These are phyloP conservation scores for Rhinatrema bivittatum DNA, from an alignment of 2,797 vertebrate genomes.

Conservation along the genomic window DNA sequence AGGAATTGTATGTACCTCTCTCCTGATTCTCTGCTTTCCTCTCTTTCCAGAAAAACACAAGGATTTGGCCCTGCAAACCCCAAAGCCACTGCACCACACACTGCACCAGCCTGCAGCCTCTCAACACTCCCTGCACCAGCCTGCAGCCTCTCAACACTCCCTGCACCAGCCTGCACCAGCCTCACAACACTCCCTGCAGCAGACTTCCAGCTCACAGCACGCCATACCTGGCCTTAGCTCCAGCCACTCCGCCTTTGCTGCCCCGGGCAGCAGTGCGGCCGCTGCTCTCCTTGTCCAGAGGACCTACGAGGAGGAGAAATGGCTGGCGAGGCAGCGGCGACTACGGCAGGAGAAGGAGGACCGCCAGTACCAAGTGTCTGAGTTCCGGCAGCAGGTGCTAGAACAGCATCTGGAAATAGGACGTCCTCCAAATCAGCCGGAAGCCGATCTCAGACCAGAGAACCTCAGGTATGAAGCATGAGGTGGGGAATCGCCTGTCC, in stretches of 20 bases:
- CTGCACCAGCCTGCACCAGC: constrained; percentile 75
- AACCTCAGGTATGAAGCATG: constrained; percentile 64
- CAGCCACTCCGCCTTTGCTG: constrained; percentile 73
- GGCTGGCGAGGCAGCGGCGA: constrained; percentile 87
- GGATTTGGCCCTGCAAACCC: constrained; percentile 55
- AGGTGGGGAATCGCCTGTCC: too few species aligned
- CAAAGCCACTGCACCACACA: constrained; percentile 57
- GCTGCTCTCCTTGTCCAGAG: constrained; percentile 79
- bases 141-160: constrained; percentile 70
- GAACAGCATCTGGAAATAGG: constrained; percentile 91
- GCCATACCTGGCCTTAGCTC: constrained; percentile 76
- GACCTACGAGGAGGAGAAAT: constrained; percentile 92
- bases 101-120: constrained; percentile 62
- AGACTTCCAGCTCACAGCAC: constrained; percentile 68
- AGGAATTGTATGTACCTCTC: too few species aligned
- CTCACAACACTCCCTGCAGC: constrained; percentile 70
- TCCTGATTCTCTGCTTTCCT: rapidly evolving
- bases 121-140: constrained; percentile 74
- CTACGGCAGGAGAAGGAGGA: constrained; percentile 95
- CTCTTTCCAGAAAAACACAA: constrained; percentile 80
- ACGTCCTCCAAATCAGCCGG: constrained; percentile 48
- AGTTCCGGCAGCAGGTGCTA: constrained; percentile 93
- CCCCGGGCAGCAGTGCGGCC: constrained; percentile 59
- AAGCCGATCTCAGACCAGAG: constrained; percentile 74
- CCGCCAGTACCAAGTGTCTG: constrained; percentile 91